Conservation (phyloP, 2,113 vertebrate species). For the Lepus timidus region DNA sequence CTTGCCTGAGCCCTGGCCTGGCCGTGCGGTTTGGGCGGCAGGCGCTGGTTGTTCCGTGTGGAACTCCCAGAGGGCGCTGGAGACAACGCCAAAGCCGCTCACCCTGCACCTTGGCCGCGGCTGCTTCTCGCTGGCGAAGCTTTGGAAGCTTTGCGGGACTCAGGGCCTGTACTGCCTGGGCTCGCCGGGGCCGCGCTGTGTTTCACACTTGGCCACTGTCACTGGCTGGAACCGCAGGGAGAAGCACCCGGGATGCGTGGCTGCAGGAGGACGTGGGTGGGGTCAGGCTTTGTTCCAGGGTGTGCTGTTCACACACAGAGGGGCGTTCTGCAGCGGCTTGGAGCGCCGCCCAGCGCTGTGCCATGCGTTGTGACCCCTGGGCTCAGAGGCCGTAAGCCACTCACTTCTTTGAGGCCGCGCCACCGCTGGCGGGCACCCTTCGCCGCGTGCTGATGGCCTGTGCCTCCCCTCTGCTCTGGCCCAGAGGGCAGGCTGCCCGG, state of each 20-base stretch:
- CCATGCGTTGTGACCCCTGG: neutral
- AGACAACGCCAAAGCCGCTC: neutral
- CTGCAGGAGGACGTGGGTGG: neutral
- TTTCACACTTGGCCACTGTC: neutral
- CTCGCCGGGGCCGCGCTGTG: neutral
- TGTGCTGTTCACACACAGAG: neutral
- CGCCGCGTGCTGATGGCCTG: accelerated
- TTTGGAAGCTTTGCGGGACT: neutral
- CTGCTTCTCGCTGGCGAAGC: too few species aligned
- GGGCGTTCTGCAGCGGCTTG: neutral
- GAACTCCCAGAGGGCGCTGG: constrained; percentile 53
- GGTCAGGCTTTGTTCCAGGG: neutral
- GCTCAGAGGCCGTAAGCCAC: neutral
- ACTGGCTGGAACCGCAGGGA: neutral
- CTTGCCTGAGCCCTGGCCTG: neutral
- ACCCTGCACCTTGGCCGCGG: too few species aligned
- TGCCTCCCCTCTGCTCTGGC: neutral
- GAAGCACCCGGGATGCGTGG: neutral
- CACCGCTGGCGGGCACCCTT: neutral
- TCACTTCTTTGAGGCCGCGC: neutral
- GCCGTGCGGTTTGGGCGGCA: neutral
- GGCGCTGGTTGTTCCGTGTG: neutral
- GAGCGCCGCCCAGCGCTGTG: too few species aligned
- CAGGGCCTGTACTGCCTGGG: too few species aligned
- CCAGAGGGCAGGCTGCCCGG: too few species aligned